Base-by-base conservation (phyloP, 2,113 vertebrate species). In the Ceyx margarethae region DNA sequence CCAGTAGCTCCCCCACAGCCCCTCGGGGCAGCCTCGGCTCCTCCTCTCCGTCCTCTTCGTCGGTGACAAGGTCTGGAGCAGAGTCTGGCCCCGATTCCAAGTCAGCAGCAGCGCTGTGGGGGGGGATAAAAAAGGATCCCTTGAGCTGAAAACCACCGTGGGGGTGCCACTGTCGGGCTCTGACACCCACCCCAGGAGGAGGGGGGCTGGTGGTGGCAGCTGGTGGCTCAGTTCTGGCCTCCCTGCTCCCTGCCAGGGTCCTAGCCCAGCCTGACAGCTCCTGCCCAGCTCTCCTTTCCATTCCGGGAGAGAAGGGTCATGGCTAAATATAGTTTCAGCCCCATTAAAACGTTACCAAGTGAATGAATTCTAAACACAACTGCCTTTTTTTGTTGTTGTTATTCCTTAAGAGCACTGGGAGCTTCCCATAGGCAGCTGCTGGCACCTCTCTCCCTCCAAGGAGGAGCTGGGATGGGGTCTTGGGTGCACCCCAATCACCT, bases 261-360 rank as follows among this genome's bases (percentile, higher is more conserved):
- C 2, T 22, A 23, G 85, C 73, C 56, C 73, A 43, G 73, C 73
- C 18, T 7, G 2, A 13, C 10, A 6, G 45, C 68, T 51, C 12
- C 81, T 53, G 67, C 29, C 73, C 4, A 9, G 43, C 65, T 67
- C 81, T 76, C 89, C 81, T 95, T 96, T 93, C 95, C 94, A 95
- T 95, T 96, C 95, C 19, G 74, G 95, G 95, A 94, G 29, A 96
- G 94, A 87, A 91, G 93, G 89, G 94, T 94, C 95, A 94, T 18
- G 28, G 5, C 95, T 95, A 96, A 95, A 96, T 94, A 95, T 95
- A 96, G 93, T 17, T 75, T 57, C 89, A 51, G 21, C 62, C 83
- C 87, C 77, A 48, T 68, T 89, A 45, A 87, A 83, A 84, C 10
- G 89, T 96, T 93, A 95, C 94, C 89, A 89, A 95, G 94, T 72